Evolutionary conservation across 2,888 invertebrate genomes (phyloP).

Genomic region (Epinotia ramella): DNA sequence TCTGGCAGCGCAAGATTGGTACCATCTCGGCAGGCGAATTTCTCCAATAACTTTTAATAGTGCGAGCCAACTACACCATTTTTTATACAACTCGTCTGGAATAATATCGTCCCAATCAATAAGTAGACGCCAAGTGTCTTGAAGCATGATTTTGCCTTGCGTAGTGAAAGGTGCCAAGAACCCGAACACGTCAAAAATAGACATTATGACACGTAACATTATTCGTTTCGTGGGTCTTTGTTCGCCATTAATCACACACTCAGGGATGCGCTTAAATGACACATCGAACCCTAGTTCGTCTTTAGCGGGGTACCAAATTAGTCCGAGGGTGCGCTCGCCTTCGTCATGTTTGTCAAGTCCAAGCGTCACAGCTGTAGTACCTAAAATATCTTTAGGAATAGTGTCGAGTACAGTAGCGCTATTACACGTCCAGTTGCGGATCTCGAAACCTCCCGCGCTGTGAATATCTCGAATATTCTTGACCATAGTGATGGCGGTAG

Average conservation of each 20-base stretch:
- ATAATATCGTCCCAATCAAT: too few species aligned
- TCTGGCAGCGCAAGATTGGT: neutral
- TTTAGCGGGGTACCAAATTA: constrained; percentile 17
- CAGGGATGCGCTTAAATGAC: constrained; percentile 21
- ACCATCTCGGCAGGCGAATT: constrained; percentile 5
- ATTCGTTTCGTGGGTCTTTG: constrained; percentile 13
- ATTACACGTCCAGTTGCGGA: too few species aligned
- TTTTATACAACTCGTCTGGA: too few species aligned
- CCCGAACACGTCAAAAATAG: constrained; percentile 20
- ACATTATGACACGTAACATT: constrained; percentile 18
- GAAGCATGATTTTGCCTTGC: constrained; percentile 10
- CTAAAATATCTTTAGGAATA: too few species aligned
- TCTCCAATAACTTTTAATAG: neutral
- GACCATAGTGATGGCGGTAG: too few species aligned
- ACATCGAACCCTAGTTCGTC: constrained; percentile 24
- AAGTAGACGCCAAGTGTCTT: too few species aligned
- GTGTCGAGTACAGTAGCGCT: neutral
- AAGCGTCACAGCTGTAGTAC: too few species aligned
- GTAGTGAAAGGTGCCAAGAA: constrained; percentile 8
- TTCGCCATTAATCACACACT: constrained; percentile 3
- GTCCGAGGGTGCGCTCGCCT: constrained; percentile 21
- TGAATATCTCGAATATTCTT: too few species aligned
- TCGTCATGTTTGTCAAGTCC: neutral
- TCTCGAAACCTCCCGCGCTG: too few species aligned
- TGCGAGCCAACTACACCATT: neutral